Base-by-base conservation (phyloP, 2,888 invertebrate genomes). In the Byasa hedistus region DNA sequence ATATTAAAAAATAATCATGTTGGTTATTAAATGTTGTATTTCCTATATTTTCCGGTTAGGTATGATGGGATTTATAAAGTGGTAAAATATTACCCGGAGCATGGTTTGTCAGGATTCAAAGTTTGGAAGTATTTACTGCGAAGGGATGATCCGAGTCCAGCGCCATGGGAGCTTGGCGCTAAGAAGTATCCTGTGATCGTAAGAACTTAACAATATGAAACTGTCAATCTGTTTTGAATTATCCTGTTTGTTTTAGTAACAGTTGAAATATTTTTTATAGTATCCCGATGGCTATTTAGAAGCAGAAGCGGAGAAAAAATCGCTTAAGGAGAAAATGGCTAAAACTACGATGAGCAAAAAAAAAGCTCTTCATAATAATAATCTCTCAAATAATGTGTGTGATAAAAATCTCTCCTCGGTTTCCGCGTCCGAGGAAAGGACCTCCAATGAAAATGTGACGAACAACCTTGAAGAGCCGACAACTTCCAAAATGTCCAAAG, bases 51-150 rank as follows among this genome's bases (percentile, higher is more conserved):
- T 51, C n/a, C 10, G n/a, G 19, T 51, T 27, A 93, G 97, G 71
- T 97, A 97, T 80, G 97, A 97, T 78, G 97, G 97, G 0, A 94
- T 97, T 62, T 97, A 97, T 83, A 97, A 97, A 88, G 95, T 97
- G 0, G 95, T 96, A 0, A 96, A 95, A 75, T 97, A 97, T 79
- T 96, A 95, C 86, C 95, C 95, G 0, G 95, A 95, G 79, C 94
- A 92, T 67, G 96, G 96, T 0, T 92, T 95, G 75, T 95, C 96
- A 2, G 97, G 97, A 0, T 96, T 94, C 79, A 89, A 93, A 12
- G 96, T 97, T 36, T 97, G 97, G 97, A 93, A 95, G 68, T 97
- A 95, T 80, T 79, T 95, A 51, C 79, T 97, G 68, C 88, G 95
- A 57, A 87, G 97, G 62, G 97, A 97, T 80, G 97, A 97, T 83